phyloP scores from a whole-genome alignment of 2,797 vertebrate genomes.

The Euphonia xanthogaster region DNA sequence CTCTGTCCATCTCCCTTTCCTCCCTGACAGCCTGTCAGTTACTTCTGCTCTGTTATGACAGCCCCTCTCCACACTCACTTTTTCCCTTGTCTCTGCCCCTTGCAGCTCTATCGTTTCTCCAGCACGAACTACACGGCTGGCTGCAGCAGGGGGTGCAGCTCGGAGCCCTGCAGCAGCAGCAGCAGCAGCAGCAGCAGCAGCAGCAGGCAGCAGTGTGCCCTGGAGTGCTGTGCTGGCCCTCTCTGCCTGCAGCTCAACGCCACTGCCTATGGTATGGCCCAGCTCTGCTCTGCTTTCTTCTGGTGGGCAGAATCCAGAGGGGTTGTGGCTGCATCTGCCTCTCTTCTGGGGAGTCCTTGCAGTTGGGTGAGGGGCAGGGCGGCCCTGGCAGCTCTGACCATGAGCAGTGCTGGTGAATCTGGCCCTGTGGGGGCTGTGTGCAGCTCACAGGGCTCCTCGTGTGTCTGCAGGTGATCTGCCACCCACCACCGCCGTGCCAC shows the following conservation, averaged over 20 bases:
- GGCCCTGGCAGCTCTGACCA: neutral
- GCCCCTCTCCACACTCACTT: neutral
- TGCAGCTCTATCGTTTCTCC: constrained; percentile 71
- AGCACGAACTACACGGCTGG: constrained; percentile 56
- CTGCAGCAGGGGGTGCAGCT: constrained; percentile 71
- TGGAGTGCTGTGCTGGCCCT: constrained; percentile 72
- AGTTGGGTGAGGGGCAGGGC: neutral
- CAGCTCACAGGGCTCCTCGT: neutral
- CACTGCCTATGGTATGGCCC: constrained; percentile 24
- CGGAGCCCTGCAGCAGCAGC: constrained; percentile 1
- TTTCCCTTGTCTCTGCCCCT: neutral
- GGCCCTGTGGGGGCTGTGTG: rapidly evolving
- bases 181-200: neutral
- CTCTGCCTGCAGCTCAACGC: constrained; percentile 74
- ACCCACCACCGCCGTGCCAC: neutral
- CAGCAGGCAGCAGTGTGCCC: constrained; percentile 58
- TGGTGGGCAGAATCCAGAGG: neutral
- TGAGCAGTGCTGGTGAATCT: neutral
- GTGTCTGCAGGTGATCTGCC: constrained; percentile 37
- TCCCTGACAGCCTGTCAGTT: neutral
- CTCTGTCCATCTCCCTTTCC: neutral
- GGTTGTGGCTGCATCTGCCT: rapidly evolving
- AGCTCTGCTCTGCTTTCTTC: neutral
- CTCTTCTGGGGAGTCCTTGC: neutral
- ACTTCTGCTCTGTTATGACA: rapidly evolving